These are phyloP conservation scores for Thysanoteuthis rhombus DNA, from an alignment of 2,888 invertebrate genomes.

Conservation along the genomic window DNA sequence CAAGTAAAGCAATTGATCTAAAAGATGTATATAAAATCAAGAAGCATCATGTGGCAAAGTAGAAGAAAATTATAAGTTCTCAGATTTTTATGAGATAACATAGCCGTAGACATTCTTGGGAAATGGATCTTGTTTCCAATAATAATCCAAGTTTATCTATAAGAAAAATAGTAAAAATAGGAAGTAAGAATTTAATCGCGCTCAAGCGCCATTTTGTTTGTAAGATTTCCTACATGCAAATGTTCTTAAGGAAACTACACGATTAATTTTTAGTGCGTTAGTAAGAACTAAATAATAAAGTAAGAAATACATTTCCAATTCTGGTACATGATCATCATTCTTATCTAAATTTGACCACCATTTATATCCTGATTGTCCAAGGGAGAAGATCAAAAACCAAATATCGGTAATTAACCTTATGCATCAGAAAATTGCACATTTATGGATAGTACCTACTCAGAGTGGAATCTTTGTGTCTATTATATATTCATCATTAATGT, in stretches of 20 bases:
- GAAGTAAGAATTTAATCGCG: background rate
- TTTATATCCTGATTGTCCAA: background rate
- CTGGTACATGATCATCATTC: background rate
- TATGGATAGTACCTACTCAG: background rate
- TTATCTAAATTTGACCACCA: background rate
- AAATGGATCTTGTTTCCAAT: background rate
- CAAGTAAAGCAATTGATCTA: background rate
- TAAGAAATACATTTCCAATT: background rate
- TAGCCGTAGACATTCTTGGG: background rate
- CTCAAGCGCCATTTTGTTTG: background rate
- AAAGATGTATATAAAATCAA: background rate
- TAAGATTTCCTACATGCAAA: background rate
- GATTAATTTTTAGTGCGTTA: background rate
- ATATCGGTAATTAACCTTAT: background rate
- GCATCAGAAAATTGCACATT: background rate
- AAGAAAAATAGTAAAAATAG: background rate
- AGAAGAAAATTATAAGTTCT: background rate
- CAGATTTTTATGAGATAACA: background rate
- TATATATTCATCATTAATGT: background rate
- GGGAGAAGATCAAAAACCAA: background rate
- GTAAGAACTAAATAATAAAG: background rate
- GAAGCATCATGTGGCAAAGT: background rate
- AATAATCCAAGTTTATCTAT: constrained; percentile 12
- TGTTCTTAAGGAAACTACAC: background rate
- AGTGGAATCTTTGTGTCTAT: background rate